A percentile compares a stretch with the other conserved stretches of the same genome.
phyloP scores from a whole-genome alignment of 64 coral and sea anemone genomes.

The Montipora capricornis region DNA sequence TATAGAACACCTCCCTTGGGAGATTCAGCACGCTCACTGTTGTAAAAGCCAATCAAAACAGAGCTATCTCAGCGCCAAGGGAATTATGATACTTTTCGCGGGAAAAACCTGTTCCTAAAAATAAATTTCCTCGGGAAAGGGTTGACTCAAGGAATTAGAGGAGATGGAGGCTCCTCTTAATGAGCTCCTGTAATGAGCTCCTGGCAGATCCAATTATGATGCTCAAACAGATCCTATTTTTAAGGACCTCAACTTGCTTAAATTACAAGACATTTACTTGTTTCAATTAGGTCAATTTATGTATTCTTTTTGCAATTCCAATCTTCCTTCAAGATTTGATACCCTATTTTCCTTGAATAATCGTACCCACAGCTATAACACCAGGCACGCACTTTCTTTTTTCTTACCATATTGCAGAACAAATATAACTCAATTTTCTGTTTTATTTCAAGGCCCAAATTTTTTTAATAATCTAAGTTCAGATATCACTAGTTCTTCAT shows the following conservation, averaged over 20 bases:
- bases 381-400: background rate
- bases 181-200: too few species aligned
- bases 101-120: too few species aligned
- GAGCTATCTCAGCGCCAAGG: too few species aligned
- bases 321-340: background rate
- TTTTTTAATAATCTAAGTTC: too few species aligned
- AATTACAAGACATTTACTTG: background rate
- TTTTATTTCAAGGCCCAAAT: background rate
- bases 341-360: background rate
- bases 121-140: too few species aligned
- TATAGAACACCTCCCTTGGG: too few species aligned
- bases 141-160: too few species aligned
- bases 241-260: background rate
- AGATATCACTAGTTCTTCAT: too few species aligned
- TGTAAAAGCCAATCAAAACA: too few species aligned
- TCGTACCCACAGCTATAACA: background rate
- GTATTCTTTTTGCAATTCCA: background rate
- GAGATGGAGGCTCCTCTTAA: too few species aligned
- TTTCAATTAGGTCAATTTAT: background rate
- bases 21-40: too few species aligned
- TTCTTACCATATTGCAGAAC: background rate
- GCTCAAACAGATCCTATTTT: background rate
- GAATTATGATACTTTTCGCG: too few species aligned
- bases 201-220: background rate
- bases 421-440: background rate